A percentile compares a stretch with the other conserved stretches of the same genome.
phyloP scores from a whole-genome alignment of 2,113 vertebrate genomes.

The Parus major region DNA sequence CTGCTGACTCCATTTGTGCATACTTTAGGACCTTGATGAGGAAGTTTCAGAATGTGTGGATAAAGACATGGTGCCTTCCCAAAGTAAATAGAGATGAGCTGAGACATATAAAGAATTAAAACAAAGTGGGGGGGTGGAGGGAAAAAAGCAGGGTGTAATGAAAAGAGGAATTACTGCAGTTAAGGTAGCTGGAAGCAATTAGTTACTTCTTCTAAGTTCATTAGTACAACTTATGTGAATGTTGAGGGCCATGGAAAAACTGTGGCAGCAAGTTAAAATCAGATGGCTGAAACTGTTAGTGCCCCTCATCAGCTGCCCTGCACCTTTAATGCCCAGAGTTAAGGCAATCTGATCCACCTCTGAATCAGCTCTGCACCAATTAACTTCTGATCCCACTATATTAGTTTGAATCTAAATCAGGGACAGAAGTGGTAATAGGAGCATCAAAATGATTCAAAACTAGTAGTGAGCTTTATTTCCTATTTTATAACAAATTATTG shows the following conservation, averaged over 20 bases:
- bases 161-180: neutral
- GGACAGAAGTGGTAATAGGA: neutral
- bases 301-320: neutral
- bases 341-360: neutral
- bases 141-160: fast-evolving
- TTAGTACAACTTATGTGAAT: neutral
- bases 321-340: neutral
- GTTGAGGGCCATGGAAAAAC: neutral
- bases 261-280: neutral
- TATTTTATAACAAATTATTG: neutral
- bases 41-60: neutral
- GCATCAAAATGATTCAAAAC: neutral
- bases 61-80: neutral
- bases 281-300: neutral
- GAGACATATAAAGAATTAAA: neutral
- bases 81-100: neutral
- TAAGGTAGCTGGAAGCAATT: neutral
- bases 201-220: neutral
- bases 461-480: neutral
- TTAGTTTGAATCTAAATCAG: neutral
- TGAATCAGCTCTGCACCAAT: neutral
- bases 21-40: neutral
- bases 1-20: neutral
- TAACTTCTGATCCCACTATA: neutral
- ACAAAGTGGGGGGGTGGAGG: fast-evolving